Evolutionary conservation across 2,113 vertebrate species (phyloP).

Genomic region (Microcebus ravelobensis): DNA sequence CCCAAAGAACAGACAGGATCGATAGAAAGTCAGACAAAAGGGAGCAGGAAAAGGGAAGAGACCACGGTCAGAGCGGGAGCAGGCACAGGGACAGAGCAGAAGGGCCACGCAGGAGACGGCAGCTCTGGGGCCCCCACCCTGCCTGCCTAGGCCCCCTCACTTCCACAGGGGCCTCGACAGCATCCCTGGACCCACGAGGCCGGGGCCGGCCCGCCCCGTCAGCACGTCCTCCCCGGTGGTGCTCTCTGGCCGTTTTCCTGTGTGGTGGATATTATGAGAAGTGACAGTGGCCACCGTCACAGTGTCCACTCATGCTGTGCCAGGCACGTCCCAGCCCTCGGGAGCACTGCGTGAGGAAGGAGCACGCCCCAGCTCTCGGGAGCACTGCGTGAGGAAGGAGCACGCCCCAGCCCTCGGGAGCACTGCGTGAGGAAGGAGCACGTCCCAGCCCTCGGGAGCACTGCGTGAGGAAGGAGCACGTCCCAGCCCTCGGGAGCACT

Average conservation of each 20-base stretch:
- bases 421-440: too few relatives aligned
- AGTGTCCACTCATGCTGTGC: neutral
- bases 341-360: accelerated
- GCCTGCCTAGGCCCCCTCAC: too few relatives aligned
- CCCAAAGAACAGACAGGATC: neutral
- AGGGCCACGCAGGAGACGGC: neutral
- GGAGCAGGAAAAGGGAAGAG: neutral
- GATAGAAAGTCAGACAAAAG: neutral
- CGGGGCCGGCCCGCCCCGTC: accelerated
- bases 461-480: too few relatives aligned
- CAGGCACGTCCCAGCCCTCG: neutral
- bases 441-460: neutral
- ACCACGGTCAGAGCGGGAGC: neutral
- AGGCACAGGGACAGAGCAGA: neutral
- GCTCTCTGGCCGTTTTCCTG: too few relatives aligned
- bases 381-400: too few relatives aligned
- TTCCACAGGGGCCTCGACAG: neutral
- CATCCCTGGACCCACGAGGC: neutral
- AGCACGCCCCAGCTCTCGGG: too few relatives aligned
- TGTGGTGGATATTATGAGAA: neutral
- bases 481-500: neutral
- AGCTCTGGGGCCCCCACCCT: neutral
- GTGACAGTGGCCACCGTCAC: accelerated
- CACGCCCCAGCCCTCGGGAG: too few relatives aligned
- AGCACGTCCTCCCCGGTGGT: accelerated